Conservation (phyloP, 2,888 invertebrate species). For the Zele albiditarsus region DNA sequence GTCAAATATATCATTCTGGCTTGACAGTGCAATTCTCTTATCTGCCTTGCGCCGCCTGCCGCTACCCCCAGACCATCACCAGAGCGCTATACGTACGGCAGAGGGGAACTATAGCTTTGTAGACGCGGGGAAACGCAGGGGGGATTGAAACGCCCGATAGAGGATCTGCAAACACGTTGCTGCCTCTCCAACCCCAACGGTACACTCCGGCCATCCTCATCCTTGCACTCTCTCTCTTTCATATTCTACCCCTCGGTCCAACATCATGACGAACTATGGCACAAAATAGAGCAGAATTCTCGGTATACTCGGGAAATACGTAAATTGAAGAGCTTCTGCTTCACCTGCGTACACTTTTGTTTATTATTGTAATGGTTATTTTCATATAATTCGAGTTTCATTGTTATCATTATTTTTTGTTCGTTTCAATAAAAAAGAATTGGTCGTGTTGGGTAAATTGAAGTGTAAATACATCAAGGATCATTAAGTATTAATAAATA, state of each 20-base stretch:
- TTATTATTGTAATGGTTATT: background rate
- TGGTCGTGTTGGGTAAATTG: conserved; percentile 24
- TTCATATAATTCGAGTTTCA: background rate
- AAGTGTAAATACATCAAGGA: conserved; percentile 23
- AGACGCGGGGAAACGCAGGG: conserved; percentile 46
- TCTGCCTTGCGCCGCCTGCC: conserved; percentile 79
- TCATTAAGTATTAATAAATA: background rate
- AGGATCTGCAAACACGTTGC: conserved; percentile 67
- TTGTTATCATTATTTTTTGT: background rate
- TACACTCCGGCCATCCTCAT: conserved; percentile 58
- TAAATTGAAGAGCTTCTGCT: conserved; percentile 54
- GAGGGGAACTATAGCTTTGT: conserved; percentile 51
- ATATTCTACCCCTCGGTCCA: conserved; percentile 56
- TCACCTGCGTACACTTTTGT: conserved; percentile 14
- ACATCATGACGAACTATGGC: conserved; percentile 69
- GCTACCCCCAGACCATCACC: conserved; percentile 55
- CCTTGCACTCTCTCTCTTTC: conserved; percentile 49
- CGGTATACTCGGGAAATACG: conserved; percentile 60
- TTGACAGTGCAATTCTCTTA: conserved; percentile 93
- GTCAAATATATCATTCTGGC: conserved; percentile 92
- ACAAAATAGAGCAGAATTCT: conserved; percentile 67
- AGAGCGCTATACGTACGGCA: conserved; percentile 61
- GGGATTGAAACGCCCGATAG: conserved; percentile 69
- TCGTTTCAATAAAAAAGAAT: background rate
- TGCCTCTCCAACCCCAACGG: conserved; percentile 54